Conservation (phyloP, 2,888 invertebrate species). For the Amblyjoppa fuscipennis region DNA sequence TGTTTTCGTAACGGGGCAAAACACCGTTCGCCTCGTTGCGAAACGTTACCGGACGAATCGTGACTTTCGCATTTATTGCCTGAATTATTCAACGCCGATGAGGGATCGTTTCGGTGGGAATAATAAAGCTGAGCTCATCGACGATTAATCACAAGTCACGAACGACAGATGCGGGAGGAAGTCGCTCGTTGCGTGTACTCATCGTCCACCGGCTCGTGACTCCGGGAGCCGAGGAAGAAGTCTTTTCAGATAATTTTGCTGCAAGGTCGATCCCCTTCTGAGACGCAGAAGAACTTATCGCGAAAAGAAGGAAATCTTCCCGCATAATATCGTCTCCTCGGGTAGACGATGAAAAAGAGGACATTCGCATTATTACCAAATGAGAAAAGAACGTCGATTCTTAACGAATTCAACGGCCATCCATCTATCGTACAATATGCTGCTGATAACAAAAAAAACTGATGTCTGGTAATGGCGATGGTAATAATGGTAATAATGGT, state of each 20-base stretch:
- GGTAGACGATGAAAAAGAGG: constrained; percentile 27
- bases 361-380: constrained; percentile 21
- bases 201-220: neutral
- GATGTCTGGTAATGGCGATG: no score
- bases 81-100: constrained; percentile 65
- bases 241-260: constrained; percentile 10
- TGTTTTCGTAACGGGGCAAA: constrained; percentile 35
- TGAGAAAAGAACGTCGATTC: constrained; percentile 25
- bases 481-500: no score
- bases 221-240: neutral
- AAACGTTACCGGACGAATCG: neutral
- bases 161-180: constrained; percentile 55
- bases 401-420: constrained; percentile 28
- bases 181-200: neutral
- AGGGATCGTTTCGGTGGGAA: constrained; percentile 21
- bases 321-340: neutral
- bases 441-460: neutral
- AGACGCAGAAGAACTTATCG: neutral
- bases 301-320: constrained; percentile 12
- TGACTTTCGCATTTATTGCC: constrained; percentile 39
- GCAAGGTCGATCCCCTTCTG: neutral
- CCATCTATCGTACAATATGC: constrained; percentile 11
- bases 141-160: constrained; percentile 57
- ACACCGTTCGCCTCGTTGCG: constrained; percentile 2
- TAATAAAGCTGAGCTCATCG: constrained; percentile 22